These are phyloP conservation scores for Ophioninae sp. DNA, from an alignment of 2,888 invertebrate species.

Conservation along the genomic window DNA sequence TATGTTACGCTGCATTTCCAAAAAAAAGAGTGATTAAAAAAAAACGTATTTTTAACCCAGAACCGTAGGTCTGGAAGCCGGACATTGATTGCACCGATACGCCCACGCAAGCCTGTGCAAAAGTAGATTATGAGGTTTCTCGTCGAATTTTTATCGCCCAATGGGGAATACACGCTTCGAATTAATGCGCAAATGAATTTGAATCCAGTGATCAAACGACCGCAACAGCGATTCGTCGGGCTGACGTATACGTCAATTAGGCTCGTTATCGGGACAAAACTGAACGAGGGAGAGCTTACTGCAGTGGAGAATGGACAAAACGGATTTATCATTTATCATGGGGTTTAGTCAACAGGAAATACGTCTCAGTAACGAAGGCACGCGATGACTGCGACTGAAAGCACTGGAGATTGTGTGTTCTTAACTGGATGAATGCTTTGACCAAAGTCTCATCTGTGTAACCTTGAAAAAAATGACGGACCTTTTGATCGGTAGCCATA, in stretches of 20 bases:
- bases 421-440: not conserved
- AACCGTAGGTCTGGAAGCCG: not conserved
- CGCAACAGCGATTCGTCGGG: too few species aligned
- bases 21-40: not conserved
- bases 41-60: not conserved
- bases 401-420: too few species aligned
- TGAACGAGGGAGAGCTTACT: too few species aligned
- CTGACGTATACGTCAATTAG: not conserved
- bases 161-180: not conserved
- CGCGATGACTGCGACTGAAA: too few species aligned
- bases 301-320: too few species aligned
- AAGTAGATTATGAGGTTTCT: not conserved
- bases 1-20: slow-evolving; percentile 7
- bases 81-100: not conserved
- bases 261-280: not conserved
- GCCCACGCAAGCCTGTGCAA: not conserved
- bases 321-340: too few species aligned
- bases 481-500: not conserved
- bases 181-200: not conserved
- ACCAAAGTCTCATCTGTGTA: not conserved
- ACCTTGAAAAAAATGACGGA: not conserved
- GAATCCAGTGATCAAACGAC: not conserved
- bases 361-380: too few species aligned
- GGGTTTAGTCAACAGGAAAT: not conserved
- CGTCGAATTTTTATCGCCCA: not conserved